Base-by-base conservation (phyloP, 2,888 invertebrate species). In the Idaea straminata region DNA sequence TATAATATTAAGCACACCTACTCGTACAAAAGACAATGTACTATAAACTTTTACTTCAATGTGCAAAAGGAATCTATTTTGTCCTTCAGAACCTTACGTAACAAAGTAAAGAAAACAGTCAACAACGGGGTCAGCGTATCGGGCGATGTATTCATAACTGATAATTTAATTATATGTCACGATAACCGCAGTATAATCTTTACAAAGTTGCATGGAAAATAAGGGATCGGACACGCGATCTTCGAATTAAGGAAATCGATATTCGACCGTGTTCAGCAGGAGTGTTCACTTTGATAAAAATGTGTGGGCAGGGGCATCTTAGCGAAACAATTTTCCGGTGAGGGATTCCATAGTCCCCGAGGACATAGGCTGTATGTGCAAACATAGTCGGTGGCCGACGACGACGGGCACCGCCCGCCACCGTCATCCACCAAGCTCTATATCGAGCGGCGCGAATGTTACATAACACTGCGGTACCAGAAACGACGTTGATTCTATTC, bases 381-480 rank as follows among this genome's bases (percentile, higher is more conserved):
- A 81, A 78, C 78, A 72, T 72, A 74, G 77, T 75, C 77, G 77
- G 76, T 74, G 74, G 76, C 75, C 78, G 76, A 78, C 76, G 36
- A 77, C 72, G 72, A 79, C 79, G 81, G 78, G 76, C 81, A 81
- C 77, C 77, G 72, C 75, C 74, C 73, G 75, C 70, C 75, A 69
- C 47, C 67, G 64, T 65, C 65, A 59, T 64, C 67, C 70, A 69
- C 67, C 68, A 81, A 80, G 74, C 78, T 78, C 78, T 80, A 81
- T 88, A 89, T 89, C 86, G 89, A 89, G 85, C 90, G 89, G 79
- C 73, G 73, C 76, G 47, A 71, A 72, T 76, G 81, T 90, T 90
- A 88, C 88, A 84, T 90, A 90, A 89, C 81, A 89, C 89, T 90
- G 90, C 90, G 90, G 89, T 84, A 88, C 81, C 76, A 81, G 82